Conservation (phyloP, 2,113 vertebrate genomes). For the Psophia crepitans region DNA sequence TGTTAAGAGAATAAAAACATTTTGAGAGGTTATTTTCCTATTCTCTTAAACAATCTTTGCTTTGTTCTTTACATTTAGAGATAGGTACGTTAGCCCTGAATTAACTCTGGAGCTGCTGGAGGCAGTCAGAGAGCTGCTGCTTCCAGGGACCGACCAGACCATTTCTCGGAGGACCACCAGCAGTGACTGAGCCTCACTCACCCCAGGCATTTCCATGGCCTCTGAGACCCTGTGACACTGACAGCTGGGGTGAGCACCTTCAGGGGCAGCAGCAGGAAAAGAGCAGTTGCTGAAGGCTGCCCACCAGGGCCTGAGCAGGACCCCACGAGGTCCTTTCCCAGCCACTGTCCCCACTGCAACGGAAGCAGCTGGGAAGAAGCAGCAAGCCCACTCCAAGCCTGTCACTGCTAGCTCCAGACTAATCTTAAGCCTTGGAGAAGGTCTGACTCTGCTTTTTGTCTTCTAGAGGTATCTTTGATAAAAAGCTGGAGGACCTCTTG, state of each 20-base stretch:
- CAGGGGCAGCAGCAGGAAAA: background rate
- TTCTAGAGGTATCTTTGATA: background rate
- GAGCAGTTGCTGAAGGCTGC: background rate
- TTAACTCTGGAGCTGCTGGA: background rate
- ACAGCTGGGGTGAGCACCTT: rapidly evolving
- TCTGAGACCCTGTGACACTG: background rate
- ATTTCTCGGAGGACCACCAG: background rate
- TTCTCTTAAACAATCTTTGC: background rate
- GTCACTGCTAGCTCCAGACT: background rate
- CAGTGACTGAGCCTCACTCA: background rate
- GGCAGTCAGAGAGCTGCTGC: background rate
- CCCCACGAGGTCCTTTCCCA: rapidly evolving
- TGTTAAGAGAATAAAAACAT: background rate
- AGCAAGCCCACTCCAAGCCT: background rate
- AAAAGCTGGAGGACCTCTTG: background rate
- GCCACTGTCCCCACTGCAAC: background rate
- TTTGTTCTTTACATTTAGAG: background rate
- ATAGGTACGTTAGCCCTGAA: background rate
- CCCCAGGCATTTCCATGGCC: background rate
- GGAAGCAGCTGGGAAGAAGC: background rate
- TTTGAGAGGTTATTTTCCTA: background rate
- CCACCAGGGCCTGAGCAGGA: rapidly evolving
- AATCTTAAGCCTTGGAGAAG: background rate
- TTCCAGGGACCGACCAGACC: rapidly evolving
- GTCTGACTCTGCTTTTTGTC: background rate